phyloP scores from a whole-genome alignment of 2,113 vertebrate species.

The Pachycephala philippinensis region DNA sequence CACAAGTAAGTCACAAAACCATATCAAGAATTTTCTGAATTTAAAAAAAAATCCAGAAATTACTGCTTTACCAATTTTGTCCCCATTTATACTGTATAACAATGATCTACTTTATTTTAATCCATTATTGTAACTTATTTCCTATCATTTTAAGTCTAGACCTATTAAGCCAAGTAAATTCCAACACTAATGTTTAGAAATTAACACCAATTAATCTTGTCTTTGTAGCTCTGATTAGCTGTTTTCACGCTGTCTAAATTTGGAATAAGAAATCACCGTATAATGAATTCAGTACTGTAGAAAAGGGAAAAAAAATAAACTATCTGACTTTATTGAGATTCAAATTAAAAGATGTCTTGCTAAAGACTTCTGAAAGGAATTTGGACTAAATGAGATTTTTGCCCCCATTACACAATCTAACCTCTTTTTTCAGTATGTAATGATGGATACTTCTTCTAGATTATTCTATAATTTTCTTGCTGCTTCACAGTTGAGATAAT shows the following conservation, averaged over 20 bases:
- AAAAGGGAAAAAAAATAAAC: neutral
- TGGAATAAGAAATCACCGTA: neutral
- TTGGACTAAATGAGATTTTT: conserved; percentile 18
- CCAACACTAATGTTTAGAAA: neutral
- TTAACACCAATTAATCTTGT: conserved; percentile 35
- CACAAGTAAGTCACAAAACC: neutral
- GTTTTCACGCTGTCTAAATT: neutral
- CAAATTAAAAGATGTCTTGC: neutral
- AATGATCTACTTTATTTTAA: neutral
- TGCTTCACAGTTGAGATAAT: neutral
- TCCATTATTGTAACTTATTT: neutral
- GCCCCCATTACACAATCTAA: neutral
- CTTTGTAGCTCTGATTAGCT: conserved; percentile 13
- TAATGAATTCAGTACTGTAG: neutral
- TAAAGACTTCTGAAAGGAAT: conserved; percentile 8
- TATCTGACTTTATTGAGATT: neutral
- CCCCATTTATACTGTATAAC: neutral
- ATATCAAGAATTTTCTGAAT: neutral
- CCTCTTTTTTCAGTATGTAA: neutral
- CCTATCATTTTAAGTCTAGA: neutral
- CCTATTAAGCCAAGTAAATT: neutral
- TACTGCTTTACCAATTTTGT: neutral
- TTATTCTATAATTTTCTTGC: neutral
- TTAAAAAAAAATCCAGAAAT: neutral
- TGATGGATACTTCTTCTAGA: neutral